phyloP scores from a whole-genome alignment of 2,797 vertebrate genomes.

The Myiotriccus ornatus region DNA sequence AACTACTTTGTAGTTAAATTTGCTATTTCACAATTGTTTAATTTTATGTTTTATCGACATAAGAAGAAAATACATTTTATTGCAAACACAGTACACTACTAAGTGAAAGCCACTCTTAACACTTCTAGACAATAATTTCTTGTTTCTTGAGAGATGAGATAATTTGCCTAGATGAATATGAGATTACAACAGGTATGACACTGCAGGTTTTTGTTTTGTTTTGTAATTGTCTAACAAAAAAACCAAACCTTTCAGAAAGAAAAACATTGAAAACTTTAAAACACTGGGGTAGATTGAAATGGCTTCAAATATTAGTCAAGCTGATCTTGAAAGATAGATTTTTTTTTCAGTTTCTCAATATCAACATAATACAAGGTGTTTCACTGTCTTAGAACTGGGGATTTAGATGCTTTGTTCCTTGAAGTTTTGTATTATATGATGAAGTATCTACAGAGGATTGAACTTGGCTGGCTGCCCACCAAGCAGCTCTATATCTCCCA shows the following conservation, averaged over 20 bases:
- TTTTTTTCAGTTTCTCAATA: not conserved
- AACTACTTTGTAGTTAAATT: not conserved
- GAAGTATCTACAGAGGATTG: not conserved
- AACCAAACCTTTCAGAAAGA: not conserved
- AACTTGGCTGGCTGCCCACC: not conserved
- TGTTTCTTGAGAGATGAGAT: not conserved
- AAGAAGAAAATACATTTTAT: not conserved
- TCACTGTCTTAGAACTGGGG: not conserved
- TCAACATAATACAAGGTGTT: not conserved
- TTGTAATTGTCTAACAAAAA: not conserved
- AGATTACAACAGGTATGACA: not conserved
- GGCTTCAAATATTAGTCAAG: not conserved
- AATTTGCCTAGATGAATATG: not conserved
- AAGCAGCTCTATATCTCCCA: not conserved
- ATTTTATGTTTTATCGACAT: not conserved
- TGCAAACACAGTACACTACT: not conserved
- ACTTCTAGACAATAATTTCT: not conserved
- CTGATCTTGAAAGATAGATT: rapidly evolving
- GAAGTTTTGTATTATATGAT: not conserved
- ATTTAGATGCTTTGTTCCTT: not conserved
- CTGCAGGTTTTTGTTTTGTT: not conserved
- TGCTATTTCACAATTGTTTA: not conserved
- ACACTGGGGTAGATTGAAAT: not conserved
- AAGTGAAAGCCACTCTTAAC: not conserved
- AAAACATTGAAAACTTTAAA: not conserved